A percentile compares a stretch with the other conserved stretches of the same genome.
Conservation (phyloP, 1,140 invertebrate species). For the Hesperophylax magnus region DNA sequence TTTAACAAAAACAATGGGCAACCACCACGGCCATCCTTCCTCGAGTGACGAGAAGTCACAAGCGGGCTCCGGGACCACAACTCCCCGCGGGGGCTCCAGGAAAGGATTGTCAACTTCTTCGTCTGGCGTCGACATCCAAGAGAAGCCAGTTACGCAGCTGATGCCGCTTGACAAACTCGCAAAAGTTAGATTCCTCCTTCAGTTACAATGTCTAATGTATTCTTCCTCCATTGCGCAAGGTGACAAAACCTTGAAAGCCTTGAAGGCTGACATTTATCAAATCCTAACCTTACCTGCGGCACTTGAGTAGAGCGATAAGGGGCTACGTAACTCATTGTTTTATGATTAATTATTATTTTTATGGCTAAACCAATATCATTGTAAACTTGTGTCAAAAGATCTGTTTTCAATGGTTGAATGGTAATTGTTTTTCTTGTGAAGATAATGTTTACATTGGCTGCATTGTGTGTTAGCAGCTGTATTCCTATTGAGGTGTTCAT, state of each 20-base stretch:
- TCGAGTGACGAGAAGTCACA: conserved; percentile 60
- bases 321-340: conserved; percentile 29
- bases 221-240: conserved; percentile 1
- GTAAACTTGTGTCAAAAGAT: no score
- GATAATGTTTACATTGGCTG: conserved; percentile 19
- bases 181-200: conserved; percentile 69
- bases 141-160: conserved; percentile 73
- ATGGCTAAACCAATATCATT: background rate
- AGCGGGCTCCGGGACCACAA: conserved; percentile 63
- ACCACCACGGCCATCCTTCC: conserved; percentile 62
- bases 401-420: no score
- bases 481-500: no score
- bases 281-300: conserved; percentile 31
- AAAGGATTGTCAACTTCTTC: conserved; percentile 71
- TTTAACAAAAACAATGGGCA: conserved; percentile 61
- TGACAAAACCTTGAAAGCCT: conserved; percentile 30
- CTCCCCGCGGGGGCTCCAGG: conserved; percentile 64
- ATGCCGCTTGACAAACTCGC: conserved; percentile 79
- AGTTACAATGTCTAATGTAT: conserved; percentile 48
- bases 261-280: conserved; percentile 23
- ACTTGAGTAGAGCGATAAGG: conserved; percentile 10
- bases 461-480: background rate
- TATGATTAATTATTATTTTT: background rate
- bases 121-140: conserved; percentile 74
- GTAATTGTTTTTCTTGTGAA: background rate